Evolutionary conservation across 2,113 vertebrate genomes (phyloP), one percentile per base, ranked within the genome.

Genomic region (Elephas maximus): DNA sequence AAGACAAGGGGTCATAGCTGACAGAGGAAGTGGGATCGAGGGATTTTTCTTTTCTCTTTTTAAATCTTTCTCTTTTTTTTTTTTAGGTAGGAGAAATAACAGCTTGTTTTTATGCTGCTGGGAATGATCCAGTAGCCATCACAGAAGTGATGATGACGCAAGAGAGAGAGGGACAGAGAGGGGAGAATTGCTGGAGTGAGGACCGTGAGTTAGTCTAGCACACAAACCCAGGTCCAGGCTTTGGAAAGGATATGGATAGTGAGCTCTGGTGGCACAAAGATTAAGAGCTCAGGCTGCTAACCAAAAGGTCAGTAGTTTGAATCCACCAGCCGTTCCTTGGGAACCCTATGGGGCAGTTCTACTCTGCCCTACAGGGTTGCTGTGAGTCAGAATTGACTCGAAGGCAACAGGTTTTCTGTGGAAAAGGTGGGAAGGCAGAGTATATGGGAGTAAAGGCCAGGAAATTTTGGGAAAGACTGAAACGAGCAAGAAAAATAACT

Each of bases 1-100:
- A 65, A 74, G 80, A 65, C 14, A 20, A 60, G 30, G 30, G 73
- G 78, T 18, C 1, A 28, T 17, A 48, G 79, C 79, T 95, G 65
- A 44, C 60, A 74, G 24, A 71, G 74, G 60, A 77, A 81, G 26
- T 74, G 20, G 24, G 78, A 79, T 85, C 86, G 67, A 74, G n/a
- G 57, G 10, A n/a, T 76, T 67, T 33, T 30, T 53, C 20, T 30
- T 82, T 53, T 24, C 9, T 57, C 53, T 57, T 57, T 17, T 57
- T 15, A 57, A 57, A 57, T 57, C 73, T 93, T 83, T 24, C 57
- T 60, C 79, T 62, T 62, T 12, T 74, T 45, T 37, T 37, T 45
- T 80, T 87, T 45, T 33, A 93, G 84, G 62, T 79, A 26, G 48
- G 51, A 87, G 69, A 90, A 53, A 48, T 79, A 87, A 60, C 53